Evolutionary conservation across 1,140 invertebrate species (phyloP).

Genomic region (Atta colombica): DNA sequence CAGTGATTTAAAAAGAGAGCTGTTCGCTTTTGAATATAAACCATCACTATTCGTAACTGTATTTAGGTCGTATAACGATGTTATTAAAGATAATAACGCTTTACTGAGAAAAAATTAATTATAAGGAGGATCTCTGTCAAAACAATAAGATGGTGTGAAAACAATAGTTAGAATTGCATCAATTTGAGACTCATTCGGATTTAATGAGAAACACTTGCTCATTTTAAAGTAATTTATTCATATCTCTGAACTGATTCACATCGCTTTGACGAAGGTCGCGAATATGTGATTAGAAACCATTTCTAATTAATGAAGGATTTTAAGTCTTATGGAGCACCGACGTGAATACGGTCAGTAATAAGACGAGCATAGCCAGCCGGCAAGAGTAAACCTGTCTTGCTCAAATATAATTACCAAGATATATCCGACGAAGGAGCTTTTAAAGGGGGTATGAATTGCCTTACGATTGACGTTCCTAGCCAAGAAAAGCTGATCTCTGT

Average conservation of each 20-base stretch:
- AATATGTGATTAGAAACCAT: background rate
- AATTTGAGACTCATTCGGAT: background rate
- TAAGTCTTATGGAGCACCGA: background rate
- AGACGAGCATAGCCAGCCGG: background rate
- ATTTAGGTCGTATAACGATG: background rate
- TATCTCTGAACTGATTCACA: background rate
- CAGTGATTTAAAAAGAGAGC: constrained; percentile 15
- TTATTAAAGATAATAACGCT: constrained; percentile 8
- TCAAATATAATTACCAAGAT: constrained; percentile 44
- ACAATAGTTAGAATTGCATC: background rate
- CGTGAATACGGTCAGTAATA: constrained; percentile 41
- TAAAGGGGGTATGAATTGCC: background rate
- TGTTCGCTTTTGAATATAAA: constrained; percentile 9
- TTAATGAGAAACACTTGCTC: background rate
- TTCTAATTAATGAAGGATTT: constrained; percentile 50
- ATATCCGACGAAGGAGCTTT: constrained; percentile 20
- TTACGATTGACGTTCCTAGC: background rate
- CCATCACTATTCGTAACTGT: constrained; percentile 1
- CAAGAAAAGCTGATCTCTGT: constrained; percentile 16
- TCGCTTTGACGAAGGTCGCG: background rate
- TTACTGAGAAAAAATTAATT: constrained; percentile 1
- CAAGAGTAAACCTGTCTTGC: constrained; percentile 22
- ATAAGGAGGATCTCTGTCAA: background rate
- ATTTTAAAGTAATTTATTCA: background rate
- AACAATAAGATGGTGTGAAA: background rate